Evolutionary conservation across 2,113 vertebrate genomes (phyloP).

Genomic region (Oryctolagus cuniculus): DNA sequence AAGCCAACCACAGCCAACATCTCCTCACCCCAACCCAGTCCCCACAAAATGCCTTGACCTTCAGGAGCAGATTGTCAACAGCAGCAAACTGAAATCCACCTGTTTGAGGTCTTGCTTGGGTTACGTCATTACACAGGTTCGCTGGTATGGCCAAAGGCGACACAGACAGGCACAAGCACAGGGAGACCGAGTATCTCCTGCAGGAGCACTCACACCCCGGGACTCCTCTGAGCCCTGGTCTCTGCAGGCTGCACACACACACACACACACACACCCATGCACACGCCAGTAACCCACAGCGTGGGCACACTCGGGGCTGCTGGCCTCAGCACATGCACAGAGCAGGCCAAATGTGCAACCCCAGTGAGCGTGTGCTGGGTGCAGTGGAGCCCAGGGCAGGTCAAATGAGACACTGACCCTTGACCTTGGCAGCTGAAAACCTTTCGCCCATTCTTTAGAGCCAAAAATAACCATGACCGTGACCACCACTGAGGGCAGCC

Average conservation of each 20-base stretch:
- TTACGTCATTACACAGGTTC: neutral
- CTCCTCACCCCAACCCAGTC: neutral
- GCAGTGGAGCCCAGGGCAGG: neutral
- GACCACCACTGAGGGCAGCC: neutral
- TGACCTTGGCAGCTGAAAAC: neutral
- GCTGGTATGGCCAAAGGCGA: constrained; percentile 7
- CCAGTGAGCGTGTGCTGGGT: neutral
- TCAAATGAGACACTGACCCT: neutral
- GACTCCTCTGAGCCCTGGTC: neutral
- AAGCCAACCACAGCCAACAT: neutral
- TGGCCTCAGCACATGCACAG: too few relatives aligned
- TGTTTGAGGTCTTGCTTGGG: neutral
- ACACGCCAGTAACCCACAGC: too few relatives aligned
- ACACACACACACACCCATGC: too few relatives aligned
- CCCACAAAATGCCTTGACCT: neutral
- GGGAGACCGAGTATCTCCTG: neutral
- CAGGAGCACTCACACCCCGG: neutral
- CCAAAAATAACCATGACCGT: neutral
- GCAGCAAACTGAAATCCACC: neutral
- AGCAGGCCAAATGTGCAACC: neutral
- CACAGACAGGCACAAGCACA: neutral
- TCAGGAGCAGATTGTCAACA: neutral
- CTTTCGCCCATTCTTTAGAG: neutral
- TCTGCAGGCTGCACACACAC: too few relatives aligned
- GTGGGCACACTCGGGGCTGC: neutral